Evolutionary conservation across 2,888 invertebrate genomes (phyloP).

Genomic region (Lampropteryx suffumata): DNA sequence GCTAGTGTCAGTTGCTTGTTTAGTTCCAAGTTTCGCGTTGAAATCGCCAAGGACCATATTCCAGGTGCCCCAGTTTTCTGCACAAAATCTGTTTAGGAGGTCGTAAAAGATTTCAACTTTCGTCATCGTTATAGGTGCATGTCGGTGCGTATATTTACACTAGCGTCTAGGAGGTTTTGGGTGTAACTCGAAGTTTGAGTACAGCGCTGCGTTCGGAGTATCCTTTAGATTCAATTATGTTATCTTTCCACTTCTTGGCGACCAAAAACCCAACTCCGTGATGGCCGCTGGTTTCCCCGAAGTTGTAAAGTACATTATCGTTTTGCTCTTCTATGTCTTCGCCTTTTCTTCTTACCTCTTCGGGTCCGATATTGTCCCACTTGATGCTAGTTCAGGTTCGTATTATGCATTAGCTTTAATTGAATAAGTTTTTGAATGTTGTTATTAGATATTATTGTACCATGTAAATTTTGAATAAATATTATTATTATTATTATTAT

Average conservation of each 20-base stretch:
- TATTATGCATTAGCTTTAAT: no score
- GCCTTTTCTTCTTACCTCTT: no score
- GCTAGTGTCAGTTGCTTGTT: no score
- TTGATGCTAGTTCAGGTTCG: no score
- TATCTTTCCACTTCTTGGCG: background rate
- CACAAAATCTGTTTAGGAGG: background rate
- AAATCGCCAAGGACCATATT: background rate
- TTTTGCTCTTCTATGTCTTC: no score
- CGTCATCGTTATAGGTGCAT: background rate
- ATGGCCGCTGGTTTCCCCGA: background rate
- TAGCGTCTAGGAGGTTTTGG: background rate
- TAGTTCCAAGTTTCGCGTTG: no score
- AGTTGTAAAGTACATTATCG: constrained; percentile 10
- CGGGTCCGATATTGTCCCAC: no score
- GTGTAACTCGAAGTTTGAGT: background rate
- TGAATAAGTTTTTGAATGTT: no score
- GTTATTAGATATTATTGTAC: no score
- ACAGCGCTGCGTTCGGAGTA: background rate
- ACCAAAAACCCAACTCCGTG: background rate
- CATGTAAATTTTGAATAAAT: no score
- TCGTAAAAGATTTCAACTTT: background rate
- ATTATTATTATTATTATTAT: no score
- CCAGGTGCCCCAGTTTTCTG: background rate
- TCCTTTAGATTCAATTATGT: no score
- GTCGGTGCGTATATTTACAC: background rate